Evolutionary conservation across 2,797 vertebrate species (phyloP).

Genomic region (Antrozous pallidus): DNA sequence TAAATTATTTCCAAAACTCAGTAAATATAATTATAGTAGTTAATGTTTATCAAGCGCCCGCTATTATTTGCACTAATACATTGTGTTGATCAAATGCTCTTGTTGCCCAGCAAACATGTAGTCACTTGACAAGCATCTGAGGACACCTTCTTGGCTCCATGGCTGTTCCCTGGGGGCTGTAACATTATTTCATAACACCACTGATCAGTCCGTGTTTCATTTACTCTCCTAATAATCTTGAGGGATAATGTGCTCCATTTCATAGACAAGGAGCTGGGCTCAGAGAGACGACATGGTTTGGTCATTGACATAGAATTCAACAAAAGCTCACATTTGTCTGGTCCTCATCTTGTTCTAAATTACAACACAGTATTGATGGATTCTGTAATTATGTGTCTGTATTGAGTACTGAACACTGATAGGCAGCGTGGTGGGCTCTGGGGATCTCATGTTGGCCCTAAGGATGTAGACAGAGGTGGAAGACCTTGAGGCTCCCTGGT

Average conservation of each 20-base stretch:
- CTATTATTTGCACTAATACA: not conserved
- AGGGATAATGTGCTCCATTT: not conserved
- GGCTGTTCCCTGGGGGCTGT: not conserved
- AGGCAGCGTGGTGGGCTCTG: accelerated
- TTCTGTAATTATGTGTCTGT: not conserved
- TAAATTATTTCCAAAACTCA: not conserved
- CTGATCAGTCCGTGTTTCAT: not conserved
- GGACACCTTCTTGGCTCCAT: not conserved
- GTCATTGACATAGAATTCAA: not conserved
- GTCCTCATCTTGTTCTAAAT: not conserved
- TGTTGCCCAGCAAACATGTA: not conserved
- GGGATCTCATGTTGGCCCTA: not conserved
- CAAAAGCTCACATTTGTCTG: not conserved
- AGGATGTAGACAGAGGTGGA: too few relatives aligned
- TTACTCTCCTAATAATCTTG: not conserved
- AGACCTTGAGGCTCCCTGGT: too few relatives aligned
- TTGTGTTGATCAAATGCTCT: not conserved
- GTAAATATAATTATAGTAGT: not conserved
- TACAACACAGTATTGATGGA: not conserved
- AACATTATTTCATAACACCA: not conserved
- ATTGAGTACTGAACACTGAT: not conserved
- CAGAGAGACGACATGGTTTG: not conserved
- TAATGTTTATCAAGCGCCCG: not conserved
- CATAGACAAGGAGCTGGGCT: not conserved
- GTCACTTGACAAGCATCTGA: not conserved